Conservation (phyloP, 1,140 invertebrate species). For the Oedothorax gibbosus region DNA sequence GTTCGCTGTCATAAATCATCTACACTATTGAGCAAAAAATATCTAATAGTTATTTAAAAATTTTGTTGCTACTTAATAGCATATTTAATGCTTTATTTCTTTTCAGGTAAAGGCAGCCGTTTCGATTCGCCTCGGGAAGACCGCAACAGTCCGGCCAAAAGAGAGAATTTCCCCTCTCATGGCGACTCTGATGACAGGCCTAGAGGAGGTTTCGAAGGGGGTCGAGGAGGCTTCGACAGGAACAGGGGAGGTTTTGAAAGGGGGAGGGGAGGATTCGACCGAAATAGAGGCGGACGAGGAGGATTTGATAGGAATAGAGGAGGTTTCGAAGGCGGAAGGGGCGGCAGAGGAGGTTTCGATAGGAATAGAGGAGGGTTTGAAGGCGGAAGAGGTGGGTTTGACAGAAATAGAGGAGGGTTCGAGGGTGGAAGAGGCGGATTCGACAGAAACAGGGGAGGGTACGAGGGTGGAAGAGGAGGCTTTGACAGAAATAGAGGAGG, state of each 20-base stretch:
- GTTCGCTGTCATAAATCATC: not conserved
- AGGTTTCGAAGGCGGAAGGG: not conserved
- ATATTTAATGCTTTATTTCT: not conserved
- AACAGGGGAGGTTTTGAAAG: not conserved
- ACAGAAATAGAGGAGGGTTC: not conserved
- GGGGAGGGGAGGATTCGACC: conserved; percentile 4
- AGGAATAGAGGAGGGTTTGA: not conserved
- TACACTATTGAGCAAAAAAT: not conserved
- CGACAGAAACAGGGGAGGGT: conserved; percentile 18
- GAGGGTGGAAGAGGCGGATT: not conserved
- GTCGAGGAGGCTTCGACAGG: not conserved
- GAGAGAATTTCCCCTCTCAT: not conserved
- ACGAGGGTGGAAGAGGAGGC: conserved; percentile 32
- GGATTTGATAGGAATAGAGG: not conserved
- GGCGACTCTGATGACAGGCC: not conserved
- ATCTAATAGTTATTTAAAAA: not conserved
- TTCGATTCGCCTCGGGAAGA: conserved; percentile 5
- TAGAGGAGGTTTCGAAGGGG: conserved; percentile 13
- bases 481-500: conserved; percentile 16
- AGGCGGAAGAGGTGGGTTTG: not conserved
- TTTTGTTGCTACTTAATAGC: too few species aligned
- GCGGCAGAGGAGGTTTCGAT: not conserved
- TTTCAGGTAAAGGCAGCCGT: not conserved
- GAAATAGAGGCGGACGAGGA: not conserved
- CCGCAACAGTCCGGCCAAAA: not conserved